Percentiles rank a stretch among this genome's conserved stretches.
These are phyloP conservation scores for Gymnarchus niloticus DNA, from an alignment of 2,113 vertebrate species.

Conservation along the genomic window DNA sequence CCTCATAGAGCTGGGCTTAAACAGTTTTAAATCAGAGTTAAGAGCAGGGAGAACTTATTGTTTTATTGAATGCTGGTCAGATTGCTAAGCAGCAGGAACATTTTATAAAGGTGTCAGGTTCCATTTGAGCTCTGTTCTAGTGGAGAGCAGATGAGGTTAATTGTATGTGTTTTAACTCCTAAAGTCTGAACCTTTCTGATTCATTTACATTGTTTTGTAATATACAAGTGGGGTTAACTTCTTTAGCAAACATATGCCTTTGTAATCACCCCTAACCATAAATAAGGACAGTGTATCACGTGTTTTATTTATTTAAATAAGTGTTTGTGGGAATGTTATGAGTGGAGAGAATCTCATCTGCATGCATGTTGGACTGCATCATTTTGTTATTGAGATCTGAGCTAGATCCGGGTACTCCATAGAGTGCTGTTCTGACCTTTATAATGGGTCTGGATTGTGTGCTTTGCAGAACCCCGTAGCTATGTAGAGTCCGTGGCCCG, in stretches of 20 bases:
- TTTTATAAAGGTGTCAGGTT: not conserved
- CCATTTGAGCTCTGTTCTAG: not conserved
- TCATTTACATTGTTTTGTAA: too few species aligned
- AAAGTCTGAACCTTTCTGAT: not conserved
- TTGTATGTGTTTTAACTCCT: not conserved
- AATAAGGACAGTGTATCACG: not conserved
- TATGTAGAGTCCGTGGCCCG: slow-evolving; percentile 91
- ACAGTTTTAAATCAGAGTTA: not conserved
- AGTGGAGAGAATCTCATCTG: not conserved
- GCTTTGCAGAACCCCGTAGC: slow-evolving; percentile 79
- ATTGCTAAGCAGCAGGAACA: not conserved
- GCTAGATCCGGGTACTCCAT: not conserved
- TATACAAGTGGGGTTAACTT: too few species aligned
- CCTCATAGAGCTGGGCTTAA: not conserved
- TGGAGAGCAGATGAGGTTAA: not conserved
- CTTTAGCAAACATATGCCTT: not conserved
- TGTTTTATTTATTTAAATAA: not conserved
- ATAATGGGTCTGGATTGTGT: slow-evolving; percentile 2
- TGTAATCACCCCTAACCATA: slow-evolving; percentile 2
- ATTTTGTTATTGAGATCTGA: not conserved
- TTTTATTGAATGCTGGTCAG: not conserved
- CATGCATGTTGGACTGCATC: not conserved
- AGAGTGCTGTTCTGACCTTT: not conserved
- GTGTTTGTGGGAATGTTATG: not conserved
- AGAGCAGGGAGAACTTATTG: not conserved